phyloP scores from a whole-genome alignment of 64 coral and sea anemone species.

The Orbicella faveolata region DNA sequence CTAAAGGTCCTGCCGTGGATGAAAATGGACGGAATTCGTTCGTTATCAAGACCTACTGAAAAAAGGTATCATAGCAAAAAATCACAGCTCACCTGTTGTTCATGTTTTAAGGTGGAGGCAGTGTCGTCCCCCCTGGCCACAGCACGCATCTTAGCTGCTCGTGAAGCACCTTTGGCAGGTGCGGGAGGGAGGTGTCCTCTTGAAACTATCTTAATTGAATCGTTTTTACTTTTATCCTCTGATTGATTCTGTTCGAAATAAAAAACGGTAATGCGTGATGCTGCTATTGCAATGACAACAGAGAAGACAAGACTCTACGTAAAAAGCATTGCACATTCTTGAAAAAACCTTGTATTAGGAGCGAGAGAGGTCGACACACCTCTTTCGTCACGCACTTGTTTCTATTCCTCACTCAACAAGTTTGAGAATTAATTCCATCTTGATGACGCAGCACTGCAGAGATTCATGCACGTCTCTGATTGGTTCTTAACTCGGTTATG shows the following conservation, averaged over 20 bases:
- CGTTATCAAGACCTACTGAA: neutral
- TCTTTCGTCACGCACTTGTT: too few species aligned
- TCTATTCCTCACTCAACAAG: too few species aligned
- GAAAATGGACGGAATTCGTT: neutral
- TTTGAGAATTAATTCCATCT: too few species aligned
- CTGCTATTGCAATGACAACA: neutral
- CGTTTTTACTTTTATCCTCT: constrained; percentile 67
- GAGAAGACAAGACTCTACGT: neutral
- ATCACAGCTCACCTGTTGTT: constrained; percentile 63
- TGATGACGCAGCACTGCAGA: too few species aligned
- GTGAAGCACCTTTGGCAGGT: constrained; percentile 67
- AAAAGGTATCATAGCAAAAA: neutral
- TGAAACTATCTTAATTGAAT: constrained; percentile 80
- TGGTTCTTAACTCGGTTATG: neutral
- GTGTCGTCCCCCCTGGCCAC: constrained; percentile 92
- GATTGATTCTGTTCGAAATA: constrained; percentile 10
- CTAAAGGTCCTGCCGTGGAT: neutral
- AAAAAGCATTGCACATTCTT: too few species aligned
- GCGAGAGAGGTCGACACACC: too few species aligned
- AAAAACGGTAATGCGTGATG: neutral
- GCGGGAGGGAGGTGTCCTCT: constrained; percentile 59
- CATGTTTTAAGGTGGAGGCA: constrained; percentile 61
- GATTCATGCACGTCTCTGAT: neutral
- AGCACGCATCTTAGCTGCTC: constrained; percentile 96
- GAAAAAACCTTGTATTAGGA: too few species aligned